Conservation (phyloP, 2,113 vertebrate species). For the Campylomormyrus numenius region DNA sequence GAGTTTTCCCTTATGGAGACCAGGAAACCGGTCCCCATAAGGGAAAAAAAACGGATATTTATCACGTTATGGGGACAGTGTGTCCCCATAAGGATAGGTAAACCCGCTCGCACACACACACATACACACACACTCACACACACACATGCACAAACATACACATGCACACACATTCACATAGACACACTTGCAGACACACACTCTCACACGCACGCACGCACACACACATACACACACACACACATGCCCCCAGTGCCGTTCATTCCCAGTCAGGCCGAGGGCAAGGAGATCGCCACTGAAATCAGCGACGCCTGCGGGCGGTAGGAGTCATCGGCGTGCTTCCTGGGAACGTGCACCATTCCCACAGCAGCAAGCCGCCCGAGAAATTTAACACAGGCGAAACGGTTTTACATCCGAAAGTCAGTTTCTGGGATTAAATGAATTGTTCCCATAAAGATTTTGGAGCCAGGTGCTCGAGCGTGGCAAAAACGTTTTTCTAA, state of each 20-base stretch:
- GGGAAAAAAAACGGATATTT: too few species aligned
- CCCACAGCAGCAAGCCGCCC: background rate
- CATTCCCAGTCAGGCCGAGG: background rate
- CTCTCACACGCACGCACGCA: too few species aligned
- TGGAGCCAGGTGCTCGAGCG: background rate
- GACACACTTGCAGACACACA: too few species aligned
- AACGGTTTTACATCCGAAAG: background rate
- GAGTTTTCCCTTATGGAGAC: too few species aligned
- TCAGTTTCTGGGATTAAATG: conserved; percentile 12
- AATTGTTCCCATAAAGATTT: conserved; percentile 4
- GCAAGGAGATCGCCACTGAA: background rate
- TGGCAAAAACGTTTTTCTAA: background rate
- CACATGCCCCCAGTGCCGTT: background rate
- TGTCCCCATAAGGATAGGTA: too few species aligned
- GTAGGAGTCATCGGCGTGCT: background rate
- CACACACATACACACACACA: too few species aligned
- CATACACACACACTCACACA: too few species aligned
- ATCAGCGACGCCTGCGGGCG: background rate
- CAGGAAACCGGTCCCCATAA: too few species aligned
- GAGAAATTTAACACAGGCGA: background rate
- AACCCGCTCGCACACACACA: too few species aligned
- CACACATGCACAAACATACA: too few species aligned
- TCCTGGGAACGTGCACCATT: background rate
- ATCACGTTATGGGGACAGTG: too few species aligned
- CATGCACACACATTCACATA: too few species aligned